A percentile compares a stretch with the other conserved stretches of the same genome.
Conservation (phyloP, 2,113 vertebrate species). For the Apus apus region DNA sequence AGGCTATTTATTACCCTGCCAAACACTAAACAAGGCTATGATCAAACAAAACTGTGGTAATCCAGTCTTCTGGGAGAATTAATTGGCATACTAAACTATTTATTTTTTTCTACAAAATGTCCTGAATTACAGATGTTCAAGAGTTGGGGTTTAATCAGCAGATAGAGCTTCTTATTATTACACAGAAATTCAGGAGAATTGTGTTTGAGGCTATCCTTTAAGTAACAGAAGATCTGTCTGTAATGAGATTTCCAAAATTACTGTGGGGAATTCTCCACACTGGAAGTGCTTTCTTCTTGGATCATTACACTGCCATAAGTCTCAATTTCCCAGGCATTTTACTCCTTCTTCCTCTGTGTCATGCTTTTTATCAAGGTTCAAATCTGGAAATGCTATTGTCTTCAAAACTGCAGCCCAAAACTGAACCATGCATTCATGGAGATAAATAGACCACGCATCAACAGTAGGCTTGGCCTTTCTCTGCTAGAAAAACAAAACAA, state of each 20-base stretch:
- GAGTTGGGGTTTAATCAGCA: constrained; percentile 19
- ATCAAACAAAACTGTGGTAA: constrained; percentile 48
- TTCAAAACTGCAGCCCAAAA: constrained; percentile 29
- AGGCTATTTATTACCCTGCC: constrained; percentile 50
- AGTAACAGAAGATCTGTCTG: constrained; percentile 61
- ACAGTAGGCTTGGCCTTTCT: background rate
- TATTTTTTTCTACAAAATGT: constrained; percentile 20
- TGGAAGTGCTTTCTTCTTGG: constrained; percentile 64
- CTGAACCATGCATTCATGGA: background rate
- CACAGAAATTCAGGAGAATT: constrained; percentile 34
- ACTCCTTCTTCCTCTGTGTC: constrained; percentile 55
- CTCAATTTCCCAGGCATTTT: constrained; percentile 73
- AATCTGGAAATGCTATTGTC: constrained; percentile 49
- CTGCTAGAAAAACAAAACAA: background rate
- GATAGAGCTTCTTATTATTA: constrained; percentile 47
- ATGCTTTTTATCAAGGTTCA: constrained; percentile 53
- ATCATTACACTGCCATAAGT: constrained; percentile 68
- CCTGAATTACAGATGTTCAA: constrained; percentile 11
- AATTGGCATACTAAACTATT: constrained; percentile 48
- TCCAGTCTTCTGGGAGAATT: constrained; percentile 39
- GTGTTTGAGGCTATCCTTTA: constrained; percentile 56
- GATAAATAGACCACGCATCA: background rate
- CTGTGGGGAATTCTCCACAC: constrained; percentile 65
- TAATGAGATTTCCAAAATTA: constrained; percentile 73
- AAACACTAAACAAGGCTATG: constrained; percentile 46